Evolutionary conservation across 1,140 invertebrate genomes (phyloP), one percentile per base, ranked within the genome.

Genomic region (Anastrepha ludens): DNA sequence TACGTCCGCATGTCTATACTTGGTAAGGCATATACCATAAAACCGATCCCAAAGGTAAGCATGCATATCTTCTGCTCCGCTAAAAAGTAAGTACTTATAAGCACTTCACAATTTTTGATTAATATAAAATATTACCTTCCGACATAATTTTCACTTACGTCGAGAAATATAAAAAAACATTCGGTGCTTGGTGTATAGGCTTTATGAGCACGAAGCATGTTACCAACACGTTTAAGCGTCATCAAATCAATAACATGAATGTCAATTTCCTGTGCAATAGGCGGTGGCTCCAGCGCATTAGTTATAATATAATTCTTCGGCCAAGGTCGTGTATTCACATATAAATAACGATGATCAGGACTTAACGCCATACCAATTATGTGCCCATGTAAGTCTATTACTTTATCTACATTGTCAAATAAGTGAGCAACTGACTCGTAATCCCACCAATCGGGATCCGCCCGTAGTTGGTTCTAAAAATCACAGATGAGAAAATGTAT

Each of bases 191-290:
- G 96, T 6, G 97, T 98, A 90, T 97, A 98, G 2, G 97, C 97
- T 93, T 97, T 97, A 91, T 98, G 97, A 15, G 97, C 95, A 87
- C 96, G 94, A n/a, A 97, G 91, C 96, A 98, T 97, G 65, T 95
- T 97, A 4, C 97, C 97, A 20, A 98, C 96, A 93, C 96, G 95
- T 91, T 96, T 96, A 50, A 98, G 94, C 0, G 96, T 97, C 59
- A 95, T 94, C 88, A 98, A 93, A 94, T 98, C 97, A 89, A 98
- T 98, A 1, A 98, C 97, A 90, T 98, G 97, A 89, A 98, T 97
- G 91, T 98, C 97, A 87, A 98, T 98, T 94, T 98, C 97, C 93
- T 97, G 96, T n/a, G 97, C 97, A 90, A 98, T 97, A 0, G 97
- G 97, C 3, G 97, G 97, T 55, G 97, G 97, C 90, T 96, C 95